Conservation (phyloP, 2,797 vertebrate genomes). For the Oreonectes daqikongensis region DNA sequence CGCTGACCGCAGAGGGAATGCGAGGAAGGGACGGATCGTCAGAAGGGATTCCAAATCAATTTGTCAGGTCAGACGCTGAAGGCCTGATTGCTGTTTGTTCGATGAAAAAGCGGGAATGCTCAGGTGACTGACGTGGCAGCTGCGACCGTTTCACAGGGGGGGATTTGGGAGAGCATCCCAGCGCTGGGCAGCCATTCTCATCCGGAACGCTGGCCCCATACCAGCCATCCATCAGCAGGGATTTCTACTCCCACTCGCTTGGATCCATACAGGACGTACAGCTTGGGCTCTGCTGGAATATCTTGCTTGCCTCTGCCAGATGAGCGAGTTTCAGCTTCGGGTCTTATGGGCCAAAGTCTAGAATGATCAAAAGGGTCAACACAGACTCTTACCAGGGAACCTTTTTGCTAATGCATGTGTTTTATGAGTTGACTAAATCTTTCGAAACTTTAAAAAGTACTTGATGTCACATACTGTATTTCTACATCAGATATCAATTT, state of each 20-base stretch:
- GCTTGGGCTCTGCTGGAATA: conserved; percentile 59
- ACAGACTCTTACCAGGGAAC: not conserved
- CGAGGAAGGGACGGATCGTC: conserved; percentile 62
- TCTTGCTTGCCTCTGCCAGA: conserved; percentile 41
- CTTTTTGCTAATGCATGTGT: too few species aligned
- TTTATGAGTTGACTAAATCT: too few species aligned
- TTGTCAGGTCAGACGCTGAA: conserved; percentile 72
- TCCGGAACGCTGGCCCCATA: conserved; percentile 63
- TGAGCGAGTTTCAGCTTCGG: conserved; percentile 53
- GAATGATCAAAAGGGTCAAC: conserved; percentile 13
- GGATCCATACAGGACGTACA: conserved; percentile 68
- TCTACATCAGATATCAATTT: too few species aligned
- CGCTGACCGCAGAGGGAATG: conserved; percentile 50
- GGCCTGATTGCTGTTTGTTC: conserved; percentile 69
- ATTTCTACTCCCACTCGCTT: conserved; percentile 70
- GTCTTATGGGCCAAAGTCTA: conserved; percentile 52
- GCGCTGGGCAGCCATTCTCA: conserved; percentile 58
- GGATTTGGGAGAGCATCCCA: conserved; percentile 69
- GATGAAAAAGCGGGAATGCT: conserved; percentile 66
- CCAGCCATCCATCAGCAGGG: conserved; percentile 74
- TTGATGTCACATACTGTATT: too few species aligned
- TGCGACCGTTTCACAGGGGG: conserved; percentile 70
- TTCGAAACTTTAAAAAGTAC: too few species aligned
- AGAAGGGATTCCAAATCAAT: conserved; percentile 77
- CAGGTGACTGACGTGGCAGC: conserved; percentile 77